Percentiles rank a stretch among this genome's conserved stretches.
Conservation (phyloP, 1,140 invertebrate genomes). For the Battus philenor region DNA sequence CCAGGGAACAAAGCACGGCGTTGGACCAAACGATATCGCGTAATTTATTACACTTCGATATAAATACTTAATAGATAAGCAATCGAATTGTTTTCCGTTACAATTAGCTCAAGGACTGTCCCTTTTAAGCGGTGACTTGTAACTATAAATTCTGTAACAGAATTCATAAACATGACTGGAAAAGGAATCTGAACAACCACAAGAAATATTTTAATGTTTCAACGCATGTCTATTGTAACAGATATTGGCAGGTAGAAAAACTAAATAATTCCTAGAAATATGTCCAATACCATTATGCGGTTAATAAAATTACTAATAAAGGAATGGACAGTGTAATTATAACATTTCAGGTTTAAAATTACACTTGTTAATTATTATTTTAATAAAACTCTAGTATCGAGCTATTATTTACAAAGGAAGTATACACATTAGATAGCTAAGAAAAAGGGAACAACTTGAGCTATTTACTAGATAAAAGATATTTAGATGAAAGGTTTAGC, state of each 20-base stretch:
- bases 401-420: too few species aligned
- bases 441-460: too few species aligned
- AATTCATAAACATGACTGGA: constrained; percentile 10
- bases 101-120: constrained; percentile 50
- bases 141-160: constrained; percentile 6
- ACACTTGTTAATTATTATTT: background rate
- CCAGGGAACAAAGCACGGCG: constrained; percentile 17
- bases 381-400: too few species aligned
- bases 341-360: too few species aligned
- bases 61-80: constrained; percentile 33
- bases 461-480: too few species aligned
- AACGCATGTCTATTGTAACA: constrained; percentile 5
- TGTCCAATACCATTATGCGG: background rate
- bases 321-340: constrained; percentile 14
- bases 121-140: constrained; percentile 25
- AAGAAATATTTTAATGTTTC: constrained; percentile 11
- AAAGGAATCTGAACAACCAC: constrained; percentile 12
- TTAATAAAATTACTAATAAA: background rate
- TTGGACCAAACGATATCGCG: constrained; percentile 14
- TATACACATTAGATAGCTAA: too few species aligned
- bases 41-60: constrained; percentile 41
- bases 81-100: constrained; percentile 38
- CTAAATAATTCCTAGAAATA: background rate
- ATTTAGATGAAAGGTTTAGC: too few species aligned
- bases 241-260: constrained; percentile 6